Conservation (phyloP, 35 echinoderm and acorn worm genomes). For the Strongylocentrotus purpuratus region DNA sequence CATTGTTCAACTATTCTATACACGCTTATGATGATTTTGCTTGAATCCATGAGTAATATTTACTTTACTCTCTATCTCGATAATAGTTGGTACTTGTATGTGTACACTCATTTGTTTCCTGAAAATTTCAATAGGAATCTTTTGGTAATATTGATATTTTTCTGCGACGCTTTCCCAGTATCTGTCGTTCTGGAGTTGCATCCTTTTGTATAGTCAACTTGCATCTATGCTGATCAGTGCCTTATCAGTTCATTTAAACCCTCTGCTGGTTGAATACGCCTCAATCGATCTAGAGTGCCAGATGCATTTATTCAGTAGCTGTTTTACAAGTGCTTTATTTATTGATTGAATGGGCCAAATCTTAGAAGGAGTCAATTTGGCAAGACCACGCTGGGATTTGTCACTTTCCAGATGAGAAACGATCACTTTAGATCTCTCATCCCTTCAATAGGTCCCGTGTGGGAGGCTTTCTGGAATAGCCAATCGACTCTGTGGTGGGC, state of each 20-base stretch:
- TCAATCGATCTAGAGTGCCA: not conserved
- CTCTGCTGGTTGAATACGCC: not conserved
- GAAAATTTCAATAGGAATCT: not conserved
- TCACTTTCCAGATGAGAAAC: conserved; percentile 17
- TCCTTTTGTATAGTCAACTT: not conserved
- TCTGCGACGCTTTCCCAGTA: not conserved
- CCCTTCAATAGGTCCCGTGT: not conserved
- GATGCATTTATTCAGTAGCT: conserved; percentile 11
- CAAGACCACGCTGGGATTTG: not conserved
- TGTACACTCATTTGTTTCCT: no score
- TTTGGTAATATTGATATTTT: not conserved
- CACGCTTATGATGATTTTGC: no score
- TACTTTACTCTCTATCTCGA: no score
- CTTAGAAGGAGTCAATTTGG: not conserved
- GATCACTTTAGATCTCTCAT: not conserved
- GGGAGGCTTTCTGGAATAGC: not conserved
- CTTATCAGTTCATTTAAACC: not conserved
- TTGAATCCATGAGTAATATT: no score
- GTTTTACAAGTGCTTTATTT: conserved; percentile 2
- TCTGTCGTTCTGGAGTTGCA: not conserved
- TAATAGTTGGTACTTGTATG: no score
- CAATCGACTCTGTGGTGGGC: not conserved
- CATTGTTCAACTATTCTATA: no score
- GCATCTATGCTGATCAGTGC: not conserved
- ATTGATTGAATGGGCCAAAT: not conserved